These are phyloP conservation scores for Dilophus febrilis DNA, from an alignment of 2,888 invertebrate species.

Conservation along the genomic window DNA sequence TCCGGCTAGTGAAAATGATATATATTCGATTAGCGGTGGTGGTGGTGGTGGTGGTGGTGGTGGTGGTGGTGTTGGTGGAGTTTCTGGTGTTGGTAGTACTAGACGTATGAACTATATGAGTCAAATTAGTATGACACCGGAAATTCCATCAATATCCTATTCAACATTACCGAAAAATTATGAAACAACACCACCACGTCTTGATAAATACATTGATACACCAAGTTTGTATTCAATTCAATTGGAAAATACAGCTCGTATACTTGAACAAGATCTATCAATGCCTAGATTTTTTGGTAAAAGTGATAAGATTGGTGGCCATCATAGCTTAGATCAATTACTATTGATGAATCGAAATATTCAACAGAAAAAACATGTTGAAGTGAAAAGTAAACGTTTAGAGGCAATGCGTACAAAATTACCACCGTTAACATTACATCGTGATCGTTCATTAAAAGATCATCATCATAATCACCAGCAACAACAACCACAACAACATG, in stretches of 20 bases:
- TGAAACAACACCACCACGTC: slow-evolving; percentile 28
- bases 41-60: no score
- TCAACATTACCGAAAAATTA: slow-evolving; percentile 29
- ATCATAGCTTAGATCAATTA: slow-evolving; percentile 21
- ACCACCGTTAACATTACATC: slow-evolving; percentile 20
- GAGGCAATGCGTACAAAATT: slow-evolving; percentile 25
- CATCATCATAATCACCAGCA: no score
- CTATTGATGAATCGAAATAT: not conserved
- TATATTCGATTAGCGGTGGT: slow-evolving; percentile 23
- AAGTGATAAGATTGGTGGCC: slow-evolving; percentile 20
- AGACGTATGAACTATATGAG: slow-evolving; percentile 16
- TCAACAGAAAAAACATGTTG: slow-evolving; percentile 19
- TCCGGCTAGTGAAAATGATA: slow-evolving; percentile 26
- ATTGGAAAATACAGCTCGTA: slow-evolving; percentile 31
- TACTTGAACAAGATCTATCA: slow-evolving; percentile 37
- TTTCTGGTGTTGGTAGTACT: no score
- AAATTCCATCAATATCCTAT: slow-evolving; percentile 30
- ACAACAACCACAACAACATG: no score
- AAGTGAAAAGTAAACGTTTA: slow-evolving; percentile 27
- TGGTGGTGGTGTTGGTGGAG: no score
- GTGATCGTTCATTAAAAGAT: no score
- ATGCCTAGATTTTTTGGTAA: slow-evolving; percentile 45
- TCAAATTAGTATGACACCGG: slow-evolving; percentile 30
- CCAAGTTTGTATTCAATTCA: slow-evolving; percentile 32
- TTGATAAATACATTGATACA: slow-evolving; percentile 29